Base-by-base conservation (phyloP, 2,797 vertebrate species). In the Eulemur rubriventer region DNA sequence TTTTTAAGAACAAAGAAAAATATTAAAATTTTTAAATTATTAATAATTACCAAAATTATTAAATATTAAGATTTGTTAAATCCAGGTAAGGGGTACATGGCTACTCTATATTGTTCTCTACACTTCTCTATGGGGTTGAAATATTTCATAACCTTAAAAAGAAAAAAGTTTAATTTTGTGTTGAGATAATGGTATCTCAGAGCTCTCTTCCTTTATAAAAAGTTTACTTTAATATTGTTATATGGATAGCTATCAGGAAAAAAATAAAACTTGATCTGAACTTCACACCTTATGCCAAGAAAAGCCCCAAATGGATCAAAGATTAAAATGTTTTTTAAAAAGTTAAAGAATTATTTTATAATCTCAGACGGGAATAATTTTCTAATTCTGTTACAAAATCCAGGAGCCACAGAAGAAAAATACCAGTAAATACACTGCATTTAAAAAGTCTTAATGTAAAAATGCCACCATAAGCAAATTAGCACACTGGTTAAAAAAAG, bases 371-470 rank as follows among this genome's bases (percentile, higher is more conserved):
- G 20, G 30, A 91, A 91, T 30, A 85, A 80, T 18, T 70, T 91
- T 76, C 14, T 91, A 94, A 61, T 70, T 81, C 83, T 55, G 33
- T 70, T 35, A 70, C 43, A 88, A 91, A 96, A 94, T n/a, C 75
- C 57, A 87, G 57, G 35, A 41, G 5, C 33, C 26, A 26, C 33
- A 61, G 30, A 63, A 83, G 48, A 88, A 52, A 92, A 52, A 28
- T 86, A 73, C 63, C 78, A 91, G 86, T 72, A 79, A 82, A 38
- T 30, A 83, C 78, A 30, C 38, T 52, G 72, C 18, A 41, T 41
- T 93, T 95, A 35, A 70, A 70, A 65, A 91, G 57, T 24, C 9
- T 91, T 57, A 50, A 78, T 8, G 79, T 88, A 78, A 92, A 92
- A 95, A 88, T 67, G 38, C 43, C 61, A 92, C 30, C 35, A 79